Conservation (phyloP, 2,113 vertebrate genomes). For the Steatornis caripensis region DNA sequence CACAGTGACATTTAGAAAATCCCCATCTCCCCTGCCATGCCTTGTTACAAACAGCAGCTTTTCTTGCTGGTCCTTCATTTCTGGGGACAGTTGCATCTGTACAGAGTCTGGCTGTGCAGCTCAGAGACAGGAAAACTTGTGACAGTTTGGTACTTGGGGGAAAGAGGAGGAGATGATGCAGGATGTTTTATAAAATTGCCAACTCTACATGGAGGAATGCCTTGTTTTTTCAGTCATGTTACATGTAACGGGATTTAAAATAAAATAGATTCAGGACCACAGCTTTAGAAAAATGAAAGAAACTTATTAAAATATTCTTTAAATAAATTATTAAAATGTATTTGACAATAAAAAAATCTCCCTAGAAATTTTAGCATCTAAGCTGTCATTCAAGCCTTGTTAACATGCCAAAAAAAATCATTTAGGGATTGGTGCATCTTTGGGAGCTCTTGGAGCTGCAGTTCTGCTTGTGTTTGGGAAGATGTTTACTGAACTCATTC, state of each 20-base stretch:
- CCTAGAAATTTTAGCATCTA: not conserved
- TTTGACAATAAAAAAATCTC: not conserved
- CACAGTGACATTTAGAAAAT: not conserved
- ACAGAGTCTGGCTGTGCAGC: not conserved
- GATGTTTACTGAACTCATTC: not conserved
- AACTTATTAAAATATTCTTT: not conserved
- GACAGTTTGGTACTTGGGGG: rapidly evolving
- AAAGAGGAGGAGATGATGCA: not conserved
- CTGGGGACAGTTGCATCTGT: not conserved
- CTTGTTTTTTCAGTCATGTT: not conserved
- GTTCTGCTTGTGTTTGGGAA: not conserved
- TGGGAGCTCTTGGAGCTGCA: not conserved
- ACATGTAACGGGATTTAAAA: not conserved
- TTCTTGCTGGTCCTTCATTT: not conserved
- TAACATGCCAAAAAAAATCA: not conserved
- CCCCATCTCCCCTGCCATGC: not conserved
- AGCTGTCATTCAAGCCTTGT: not conserved
- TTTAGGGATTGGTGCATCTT: not conserved
- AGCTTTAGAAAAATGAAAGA: not conserved
- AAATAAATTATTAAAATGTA: not conserved
- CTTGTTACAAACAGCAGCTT: not conserved
- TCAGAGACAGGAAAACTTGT: not conserved
- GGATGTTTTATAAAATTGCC: not conserved
- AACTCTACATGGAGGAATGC: not conserved
- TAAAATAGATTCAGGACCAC: not conserved